phyloP scores from a whole-genome alignment of 2,888 invertebrate genomes.

The Papilio protenor region DNA sequence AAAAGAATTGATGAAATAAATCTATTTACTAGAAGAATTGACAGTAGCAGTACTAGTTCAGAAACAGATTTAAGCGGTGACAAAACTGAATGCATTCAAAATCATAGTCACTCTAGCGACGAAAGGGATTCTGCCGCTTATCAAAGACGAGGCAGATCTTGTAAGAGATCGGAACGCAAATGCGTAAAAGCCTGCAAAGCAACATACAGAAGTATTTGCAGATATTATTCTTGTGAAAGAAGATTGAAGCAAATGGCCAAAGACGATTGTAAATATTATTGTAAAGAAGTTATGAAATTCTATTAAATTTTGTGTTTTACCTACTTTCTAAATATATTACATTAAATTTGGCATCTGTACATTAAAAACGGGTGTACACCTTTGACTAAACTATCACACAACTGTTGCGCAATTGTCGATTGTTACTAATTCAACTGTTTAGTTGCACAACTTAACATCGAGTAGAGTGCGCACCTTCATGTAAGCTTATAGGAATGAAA shows the following conservation, averaged over 20 bases:
- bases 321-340: not conserved
- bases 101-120: not conserved
- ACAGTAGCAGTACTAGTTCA: not conserved
- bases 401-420: no score
- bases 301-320: conserved; percentile 1
- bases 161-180: not conserved
- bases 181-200: conserved; percentile 57
- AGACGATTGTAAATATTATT: conserved; percentile 27
- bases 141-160: conserved; percentile 3
- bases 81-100: not conserved
- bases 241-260: conserved; percentile 23
- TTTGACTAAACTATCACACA: no score
- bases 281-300: conserved; percentile 13
- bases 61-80: not conserved
- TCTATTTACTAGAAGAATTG: conserved; percentile 6
- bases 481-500: no score
- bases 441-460: no score
- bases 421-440: no score
- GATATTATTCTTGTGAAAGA: conserved; percentile 7
- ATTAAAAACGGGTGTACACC: no score
- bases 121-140: not conserved
- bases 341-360: no score
- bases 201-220: conserved; percentile 49
- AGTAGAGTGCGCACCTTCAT: no score
- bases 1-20: not conserved